These are phyloP conservation scores for Ivindomyrus marchei DNA, from an alignment of 2,113 vertebrate genomes.

Conservation along the genomic window DNA sequence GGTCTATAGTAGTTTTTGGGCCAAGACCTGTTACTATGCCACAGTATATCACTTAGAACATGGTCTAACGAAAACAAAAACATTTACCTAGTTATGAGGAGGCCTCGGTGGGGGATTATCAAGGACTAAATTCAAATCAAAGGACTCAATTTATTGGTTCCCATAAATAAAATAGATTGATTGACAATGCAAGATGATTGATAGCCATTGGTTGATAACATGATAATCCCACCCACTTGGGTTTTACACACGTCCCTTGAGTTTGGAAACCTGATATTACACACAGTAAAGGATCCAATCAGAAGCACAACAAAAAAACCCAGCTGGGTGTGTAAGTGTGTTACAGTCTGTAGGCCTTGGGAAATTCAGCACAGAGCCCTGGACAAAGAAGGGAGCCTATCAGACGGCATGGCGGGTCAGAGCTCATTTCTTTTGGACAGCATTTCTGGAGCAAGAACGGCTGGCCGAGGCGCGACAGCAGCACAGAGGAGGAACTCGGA, in stretches of 20 bases:
- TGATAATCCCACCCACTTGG: background rate
- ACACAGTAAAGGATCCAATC: background rate
- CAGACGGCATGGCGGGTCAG: conserved; percentile 54
- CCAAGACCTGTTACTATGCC: background rate
- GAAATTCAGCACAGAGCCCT: conserved; percentile 67
- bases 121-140: background rate
- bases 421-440: conserved; percentile 63
- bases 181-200: background rate
- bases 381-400: conserved; percentile 49
- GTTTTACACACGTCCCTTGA: background rate
- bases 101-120: background rate
- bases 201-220: background rate
- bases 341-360: background rate
- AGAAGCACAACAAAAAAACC: background rate
- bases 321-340: background rate
- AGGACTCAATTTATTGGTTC: background rate
- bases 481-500: conserved; percentile 38
- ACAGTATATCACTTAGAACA: background rate
- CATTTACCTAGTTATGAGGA: background rate
- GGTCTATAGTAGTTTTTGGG: background rate
- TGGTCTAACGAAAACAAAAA: background rate
- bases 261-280: background rate
- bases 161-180: background rate
- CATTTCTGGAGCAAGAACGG: conserved; percentile 60
- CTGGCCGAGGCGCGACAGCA: conserved; percentile 47